Base-by-base conservation (phyloP, 2,888 invertebrate genomes). In the Aricia artaxerxes region DNA sequence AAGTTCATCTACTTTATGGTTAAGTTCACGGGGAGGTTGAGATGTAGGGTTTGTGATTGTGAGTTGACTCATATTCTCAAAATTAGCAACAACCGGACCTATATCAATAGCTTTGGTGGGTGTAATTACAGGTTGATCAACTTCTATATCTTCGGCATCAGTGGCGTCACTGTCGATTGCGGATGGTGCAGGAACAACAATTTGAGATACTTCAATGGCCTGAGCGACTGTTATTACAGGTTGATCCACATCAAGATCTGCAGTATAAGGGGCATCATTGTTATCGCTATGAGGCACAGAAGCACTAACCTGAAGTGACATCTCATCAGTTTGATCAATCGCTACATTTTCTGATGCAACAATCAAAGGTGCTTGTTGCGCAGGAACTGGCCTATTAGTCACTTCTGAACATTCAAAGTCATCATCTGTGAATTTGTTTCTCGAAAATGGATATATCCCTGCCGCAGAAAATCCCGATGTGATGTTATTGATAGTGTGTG, bases 331-430 rank as follows among this genome's bases (percentile, higher is more conserved):
- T 73, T 73, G 49, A 73, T 40, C 44, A 73, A 31, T 73, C 44
- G n/a, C 73, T 9, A 73, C 73, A 73, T 73, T 16, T 40, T 73
- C 73, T 24, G 73, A 38, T 40, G 73, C 49, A 44, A n/a, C 73
- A 44, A 73, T 73, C 73, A 73, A 73, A n/a, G 76, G 24, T 44
- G 16, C 57, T 60, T n/a, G 57, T 60, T 60, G 57, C 57, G 57
- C 13, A 60, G 57, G 57, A 60, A 16, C 76, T 77, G 64, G 4
- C 44, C 79, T 40, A 79, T 79, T 77, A 31, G 77, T 79, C 72
- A 79, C 79, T 79, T 79, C 79, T 44, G 80, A 53, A 73, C 78
- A 80, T 61, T 80, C 49, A 78, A 79, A 80, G 53, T 78, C 80
- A 69, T 79, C 77, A n/a, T 79, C 79, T 24, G 69, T 64, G 40